These are phyloP conservation scores for Oryzias javanicus DNA, from an alignment of 2,113 vertebrate genomes.

Conservation along the genomic window DNA sequence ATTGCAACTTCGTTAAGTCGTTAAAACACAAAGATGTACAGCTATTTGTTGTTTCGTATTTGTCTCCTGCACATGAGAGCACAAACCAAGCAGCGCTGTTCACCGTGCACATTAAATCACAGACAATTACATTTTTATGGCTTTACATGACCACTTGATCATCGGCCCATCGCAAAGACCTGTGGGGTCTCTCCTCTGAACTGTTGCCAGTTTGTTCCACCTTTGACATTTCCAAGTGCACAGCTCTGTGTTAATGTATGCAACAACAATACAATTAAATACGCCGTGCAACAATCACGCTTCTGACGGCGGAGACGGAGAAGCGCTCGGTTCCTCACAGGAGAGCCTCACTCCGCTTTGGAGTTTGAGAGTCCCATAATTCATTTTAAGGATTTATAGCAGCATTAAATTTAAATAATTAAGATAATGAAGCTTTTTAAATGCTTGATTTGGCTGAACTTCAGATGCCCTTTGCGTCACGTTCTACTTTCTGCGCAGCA, in stretches of 20 bases:
- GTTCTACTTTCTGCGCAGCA: constrained; percentile 11
- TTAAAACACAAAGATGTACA: not conserved
- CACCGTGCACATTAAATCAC: constrained; percentile 1
- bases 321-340: constrained; percentile 6
- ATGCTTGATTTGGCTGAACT: constrained; percentile 42
- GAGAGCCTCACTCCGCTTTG: not conserved
- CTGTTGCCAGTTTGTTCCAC: not conserved
- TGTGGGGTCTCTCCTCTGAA: constrained; percentile 2
- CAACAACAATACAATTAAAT: constrained; percentile 7
- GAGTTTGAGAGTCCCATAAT: not conserved
- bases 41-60: constrained; percentile 3
- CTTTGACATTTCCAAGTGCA: not conserved
- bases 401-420: constrained; percentile 44
- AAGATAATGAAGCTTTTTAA: constrained; percentile 34
- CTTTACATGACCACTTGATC: not conserved
- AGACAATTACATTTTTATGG: constrained; percentile 13
- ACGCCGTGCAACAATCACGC: not conserved
- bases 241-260: constrained; percentile 6
- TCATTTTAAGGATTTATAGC: constrained; percentile 25
- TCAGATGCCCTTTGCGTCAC: constrained; percentile 31
- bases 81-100: not conserved
- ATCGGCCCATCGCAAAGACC: not conserved
- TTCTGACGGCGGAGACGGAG: not conserved
- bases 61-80: not conserved
- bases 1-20: not conserved